phyloP scores from a whole-genome alignment of 2,797 vertebrate genomes.

The Pteropus rufus region DNA sequence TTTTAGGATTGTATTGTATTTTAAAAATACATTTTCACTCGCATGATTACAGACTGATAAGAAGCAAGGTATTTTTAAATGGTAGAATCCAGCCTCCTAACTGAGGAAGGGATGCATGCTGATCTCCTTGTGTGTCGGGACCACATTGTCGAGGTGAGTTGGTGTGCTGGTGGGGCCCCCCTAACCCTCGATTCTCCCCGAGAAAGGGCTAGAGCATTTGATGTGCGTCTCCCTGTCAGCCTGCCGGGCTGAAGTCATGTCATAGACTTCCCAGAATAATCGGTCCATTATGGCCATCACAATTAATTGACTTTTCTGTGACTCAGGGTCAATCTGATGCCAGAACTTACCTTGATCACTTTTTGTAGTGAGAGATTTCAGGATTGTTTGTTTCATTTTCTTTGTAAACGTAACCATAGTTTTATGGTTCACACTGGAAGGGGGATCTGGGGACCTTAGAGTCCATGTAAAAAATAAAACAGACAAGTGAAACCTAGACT shows the following conservation, averaged over 20 bases:
- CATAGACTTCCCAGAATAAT: constrained; percentile 64
- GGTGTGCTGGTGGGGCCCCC: no score
- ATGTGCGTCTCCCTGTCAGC: constrained; percentile 58
- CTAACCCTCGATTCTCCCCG: constrained; percentile 12
- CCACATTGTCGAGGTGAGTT: constrained; percentile 40
- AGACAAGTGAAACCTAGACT: background rate
- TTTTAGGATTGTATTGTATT: background rate
- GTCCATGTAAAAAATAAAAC: background rate
- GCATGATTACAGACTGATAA: background rate
- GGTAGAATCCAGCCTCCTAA: background rate
- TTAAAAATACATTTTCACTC: constrained; percentile 4
- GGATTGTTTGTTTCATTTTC: constrained; percentile 41
- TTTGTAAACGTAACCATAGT: background rate
- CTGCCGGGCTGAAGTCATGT: constrained; percentile 62
- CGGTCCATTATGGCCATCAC: constrained; percentile 58
- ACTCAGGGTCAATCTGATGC: constrained; percentile 1
- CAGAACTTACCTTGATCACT: background rate
- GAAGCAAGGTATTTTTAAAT: constrained; percentile 11
- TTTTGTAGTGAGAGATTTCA: constrained; percentile 22
- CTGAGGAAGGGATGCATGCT: background rate
- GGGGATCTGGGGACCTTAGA: background rate
- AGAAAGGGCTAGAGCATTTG: constrained; percentile 62
- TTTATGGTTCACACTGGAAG: constrained; percentile 20
- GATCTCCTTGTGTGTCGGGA: constrained; percentile 56
- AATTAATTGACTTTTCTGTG: constrained; percentile 39